Conservation (phyloP, 2,797 vertebrate species). For the Molossus alvarezi region DNA sequence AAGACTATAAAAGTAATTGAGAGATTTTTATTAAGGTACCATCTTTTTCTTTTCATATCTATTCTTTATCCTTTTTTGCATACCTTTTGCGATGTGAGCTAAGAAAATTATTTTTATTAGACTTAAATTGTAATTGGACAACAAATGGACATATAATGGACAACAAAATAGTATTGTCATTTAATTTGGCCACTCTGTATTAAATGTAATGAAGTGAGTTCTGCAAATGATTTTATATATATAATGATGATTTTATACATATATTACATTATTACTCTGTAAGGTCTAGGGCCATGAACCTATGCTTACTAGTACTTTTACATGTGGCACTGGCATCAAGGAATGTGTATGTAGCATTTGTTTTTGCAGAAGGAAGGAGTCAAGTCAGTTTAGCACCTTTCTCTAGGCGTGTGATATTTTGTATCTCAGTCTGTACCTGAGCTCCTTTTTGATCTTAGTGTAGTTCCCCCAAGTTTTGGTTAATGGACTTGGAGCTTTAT, state of each 20-base stretch:
- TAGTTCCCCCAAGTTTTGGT: constrained; percentile 17
- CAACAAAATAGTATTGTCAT: constrained; percentile 50
- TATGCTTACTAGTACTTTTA: background rate
- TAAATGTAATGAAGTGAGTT: constrained; percentile 33
- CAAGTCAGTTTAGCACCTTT: constrained; percentile 12
- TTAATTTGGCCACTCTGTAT: constrained; percentile 65
- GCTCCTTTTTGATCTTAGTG: constrained; percentile 41
- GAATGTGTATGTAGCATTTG: background rate
- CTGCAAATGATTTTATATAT: background rate
- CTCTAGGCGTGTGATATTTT: background rate
- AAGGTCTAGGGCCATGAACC: background rate
- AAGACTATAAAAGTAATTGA: constrained; percentile 37
- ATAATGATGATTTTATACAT: background rate
- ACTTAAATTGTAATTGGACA: background rate
- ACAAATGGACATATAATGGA: background rate
- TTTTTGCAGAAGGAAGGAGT: background rate
- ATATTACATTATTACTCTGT: constrained; percentile 11
- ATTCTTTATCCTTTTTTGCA: constrained; percentile 51
- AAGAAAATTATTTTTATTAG: constrained; percentile 59
- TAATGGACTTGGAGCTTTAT: constrained; percentile 56
- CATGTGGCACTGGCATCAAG: background rate
- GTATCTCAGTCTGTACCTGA: background rate
- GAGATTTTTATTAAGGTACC: background rate
- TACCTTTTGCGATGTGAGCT: constrained; percentile 55
- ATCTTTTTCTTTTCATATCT: constrained; percentile 25